A percentile compares a stretch with the other conserved stretches of the same genome.
Evolutionary conservation across 1,140 invertebrate genomes (phyloP).

Genomic region (Anthonomus grandis): DNA sequence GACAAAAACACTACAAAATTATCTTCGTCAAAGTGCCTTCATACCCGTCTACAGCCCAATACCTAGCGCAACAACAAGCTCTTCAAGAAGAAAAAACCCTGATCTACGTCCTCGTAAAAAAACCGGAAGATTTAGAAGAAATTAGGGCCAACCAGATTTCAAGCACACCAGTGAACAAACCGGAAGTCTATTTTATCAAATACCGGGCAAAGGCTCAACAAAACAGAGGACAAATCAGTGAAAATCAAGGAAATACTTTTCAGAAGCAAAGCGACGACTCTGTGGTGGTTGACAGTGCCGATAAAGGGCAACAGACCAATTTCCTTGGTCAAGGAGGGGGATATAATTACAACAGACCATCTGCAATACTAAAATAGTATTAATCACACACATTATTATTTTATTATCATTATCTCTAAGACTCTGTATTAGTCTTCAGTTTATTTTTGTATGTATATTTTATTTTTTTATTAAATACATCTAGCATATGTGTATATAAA

Average conservation of each 20-base stretch:
- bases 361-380: background rate
- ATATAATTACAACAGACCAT: constrained; percentile 10
- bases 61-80: constrained; percentile 66
- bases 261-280: constrained; percentile 49
- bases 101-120: constrained; percentile 84
- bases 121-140: constrained; percentile 75
- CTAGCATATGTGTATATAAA: too few species aligned
- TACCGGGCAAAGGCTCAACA: constrained; percentile 61
- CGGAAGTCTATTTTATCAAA: constrained; percentile 83
- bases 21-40: constrained; percentile 86
- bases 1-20: constrained; percentile 79
- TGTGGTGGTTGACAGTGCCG: constrained; percentile 32
- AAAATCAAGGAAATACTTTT: constrained; percentile 56
- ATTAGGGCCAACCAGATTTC: constrained; percentile 70
- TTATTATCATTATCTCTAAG: too few species aligned
- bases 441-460: too few species aligned
- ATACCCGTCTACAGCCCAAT: constrained; percentile 71
- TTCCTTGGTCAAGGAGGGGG: background rate
- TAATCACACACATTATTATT: too few species aligned
- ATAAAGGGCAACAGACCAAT: too few species aligned
- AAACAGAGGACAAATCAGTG: constrained; percentile 27
- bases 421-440: too few species aligned
- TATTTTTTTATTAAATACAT: too few species aligned
- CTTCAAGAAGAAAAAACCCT: constrained; percentile 84
- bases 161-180: constrained; percentile 76